Percentiles rank a stretch among this genome's conserved stretches.
These are phyloP conservation scores for Sarcophilus harrisii DNA, from an alignment of 2,797 vertebrate species.

Conservation along the genomic window DNA sequence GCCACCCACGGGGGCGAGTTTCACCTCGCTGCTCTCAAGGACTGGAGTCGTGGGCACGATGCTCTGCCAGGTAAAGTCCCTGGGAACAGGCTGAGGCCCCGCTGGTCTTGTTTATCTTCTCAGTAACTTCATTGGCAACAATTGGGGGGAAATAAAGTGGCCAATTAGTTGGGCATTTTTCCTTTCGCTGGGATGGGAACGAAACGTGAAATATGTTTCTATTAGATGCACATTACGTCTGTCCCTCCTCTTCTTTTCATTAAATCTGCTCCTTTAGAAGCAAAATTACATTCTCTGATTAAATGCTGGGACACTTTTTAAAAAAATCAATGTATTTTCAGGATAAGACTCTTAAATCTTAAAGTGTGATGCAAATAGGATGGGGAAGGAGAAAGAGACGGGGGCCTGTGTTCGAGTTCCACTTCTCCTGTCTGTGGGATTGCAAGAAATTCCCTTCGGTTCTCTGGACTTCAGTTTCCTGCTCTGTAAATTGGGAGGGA, in stretches of 20 bases:
- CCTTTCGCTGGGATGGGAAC: neutral
- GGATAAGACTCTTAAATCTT: neutral
- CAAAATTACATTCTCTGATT: neutral
- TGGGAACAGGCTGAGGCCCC: conserved; percentile 30
- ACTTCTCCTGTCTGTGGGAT: neutral
- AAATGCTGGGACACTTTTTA: neutral
- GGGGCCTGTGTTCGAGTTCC: neutral
- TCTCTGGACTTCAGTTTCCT: neutral
- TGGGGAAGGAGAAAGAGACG: neutral
- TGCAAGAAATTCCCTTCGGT: neutral
- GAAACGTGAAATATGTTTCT: neutral
- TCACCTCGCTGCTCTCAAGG: conserved; percentile 69
- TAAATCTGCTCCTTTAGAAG: conserved; percentile 54
- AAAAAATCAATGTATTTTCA: conserved; percentile 3
- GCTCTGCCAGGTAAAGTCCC: conserved; percentile 83
- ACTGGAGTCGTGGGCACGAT: conserved; percentile 70
- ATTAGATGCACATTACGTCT: neutral
- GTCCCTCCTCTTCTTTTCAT: conserved; percentile 47
- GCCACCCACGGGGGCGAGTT: conserved; percentile 51
- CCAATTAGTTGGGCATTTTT: neutral
- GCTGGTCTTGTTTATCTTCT: conserved; percentile 22
- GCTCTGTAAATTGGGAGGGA: neutral
- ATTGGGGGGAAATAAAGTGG: conserved; percentile 18
- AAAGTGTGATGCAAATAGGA: neutral
- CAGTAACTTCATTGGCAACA: conserved; percentile 29